Evolutionary conservation across 2,797 vertebrate species (phyloP), one percentile per base, ranked within the genome.

Genomic region (Eidolon dupreanum): DNA sequence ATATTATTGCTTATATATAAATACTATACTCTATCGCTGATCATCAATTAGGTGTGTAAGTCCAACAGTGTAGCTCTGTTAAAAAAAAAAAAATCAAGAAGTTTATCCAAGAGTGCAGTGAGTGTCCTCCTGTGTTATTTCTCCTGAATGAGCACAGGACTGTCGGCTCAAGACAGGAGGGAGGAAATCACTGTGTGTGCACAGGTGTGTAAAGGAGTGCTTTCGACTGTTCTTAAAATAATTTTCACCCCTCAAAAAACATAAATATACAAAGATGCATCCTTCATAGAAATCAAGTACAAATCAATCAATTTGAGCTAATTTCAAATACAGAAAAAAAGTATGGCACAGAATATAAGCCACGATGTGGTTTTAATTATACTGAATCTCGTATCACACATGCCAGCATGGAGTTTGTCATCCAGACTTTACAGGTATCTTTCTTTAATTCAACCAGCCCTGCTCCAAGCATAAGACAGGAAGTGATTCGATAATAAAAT

Each of bases 11-110:
- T 94, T 96, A 79, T 98, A 98, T 98, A 99, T 99, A 99, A 99
- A 99, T 99, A 99, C 98, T 98, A 98, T 98, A 98, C 98, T 98
- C 99, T 98, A 97, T n/a, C 98, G 95, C 93, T 98, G 98, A 99
- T 99, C 98, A 98, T 74, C 98, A 93, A 95, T 95, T 98, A 98
- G 97, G 93, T 92, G 97, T 89, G 43, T 51, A 63, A 98, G 97
- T 97, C 97, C 97, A 96, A 93, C 71, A 49, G n/a, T 41, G 6
- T 87, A 24, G 36, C 53, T 68, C 20, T 77, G 46, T 68, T 81
- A 95, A 90, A 74, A 74, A 49, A 84, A 43, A 70, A 19, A n/a
- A 49, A 46, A 0, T 49, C 0, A 55, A 96, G 85, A 61, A 97
- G 89, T 46, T 57, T 66, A 63, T 17, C 31, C 0, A 22, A 79